These are phyloP conservation scores for Drosophila serrata DNA, from an alignment of 1,140 invertebrate genomes.

Conservation along the genomic window DNA sequence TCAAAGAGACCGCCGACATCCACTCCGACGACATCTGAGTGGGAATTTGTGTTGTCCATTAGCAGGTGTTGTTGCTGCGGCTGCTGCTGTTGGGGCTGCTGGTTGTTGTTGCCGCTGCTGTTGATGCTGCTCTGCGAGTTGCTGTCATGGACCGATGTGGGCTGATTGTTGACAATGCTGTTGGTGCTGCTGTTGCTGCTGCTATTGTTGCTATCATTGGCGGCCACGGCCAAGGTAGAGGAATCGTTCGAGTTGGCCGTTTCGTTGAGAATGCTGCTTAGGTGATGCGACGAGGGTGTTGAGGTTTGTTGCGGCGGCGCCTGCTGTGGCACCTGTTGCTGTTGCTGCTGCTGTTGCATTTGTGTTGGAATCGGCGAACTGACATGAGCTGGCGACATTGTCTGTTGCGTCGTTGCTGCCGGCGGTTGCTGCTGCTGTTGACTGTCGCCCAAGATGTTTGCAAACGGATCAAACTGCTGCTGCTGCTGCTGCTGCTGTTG, in stretches of 20 bases:
- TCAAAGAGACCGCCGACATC: slow-evolving; percentile 78
- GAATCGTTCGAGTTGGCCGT: slow-evolving; percentile 83
- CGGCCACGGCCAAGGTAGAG: slow-evolving; percentile 77
- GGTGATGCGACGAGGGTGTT: slow-evolving; percentile 72
- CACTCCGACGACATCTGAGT: slow-evolving; percentile 55
- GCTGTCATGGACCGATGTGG: slow-evolving; percentile 82
- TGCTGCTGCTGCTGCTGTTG: slow-evolving; percentile 52
- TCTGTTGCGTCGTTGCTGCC: slow-evolving; percentile 43
- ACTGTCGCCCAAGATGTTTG: slow-evolving; percentile 53
- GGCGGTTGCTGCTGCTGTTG: slow-evolving; percentile 14
- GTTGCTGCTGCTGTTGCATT: slow-evolving; percentile 50
- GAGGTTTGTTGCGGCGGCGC: slow-evolving; percentile 31
- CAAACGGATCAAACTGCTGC: slow-evolving; percentile 76
- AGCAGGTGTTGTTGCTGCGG: slow-evolving; percentile 70
- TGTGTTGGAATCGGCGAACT: slow-evolving; percentile 72
- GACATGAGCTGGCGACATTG: slow-evolving; percentile 71
- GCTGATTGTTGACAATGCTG: slow-evolving; percentile 83
- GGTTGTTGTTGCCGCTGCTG: slow-evolving; percentile 76
- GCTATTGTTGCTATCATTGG: slow-evolving; percentile 83
- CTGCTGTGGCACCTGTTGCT: slow-evolving; percentile 24
- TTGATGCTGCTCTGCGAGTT: slow-evolving; percentile 83
- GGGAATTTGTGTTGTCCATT: slow-evolving; percentile 72
- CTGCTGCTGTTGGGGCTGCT: slow-evolving; percentile 60
- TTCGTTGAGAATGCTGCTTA: slow-evolving; percentile 81
- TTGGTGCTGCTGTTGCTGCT: slow-evolving; percentile 84